Evolutionary conservation across 2,888 invertebrate genomes (phyloP).

Genomic region (Hartigia nigra): DNA sequence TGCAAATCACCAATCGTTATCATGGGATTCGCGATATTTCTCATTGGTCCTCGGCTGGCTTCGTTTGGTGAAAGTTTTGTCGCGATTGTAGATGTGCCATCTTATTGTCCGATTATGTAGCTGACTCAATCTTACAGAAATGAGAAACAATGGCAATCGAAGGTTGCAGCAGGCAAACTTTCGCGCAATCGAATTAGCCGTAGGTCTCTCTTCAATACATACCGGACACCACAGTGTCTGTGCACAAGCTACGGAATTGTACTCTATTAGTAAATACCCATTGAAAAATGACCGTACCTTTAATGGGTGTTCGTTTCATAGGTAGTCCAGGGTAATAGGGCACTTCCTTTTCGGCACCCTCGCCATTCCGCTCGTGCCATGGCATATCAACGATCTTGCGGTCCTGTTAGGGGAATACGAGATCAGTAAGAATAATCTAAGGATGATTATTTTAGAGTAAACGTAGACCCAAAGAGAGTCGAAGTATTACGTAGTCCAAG

Average conservation of each 20-base stretch:
- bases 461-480: background rate
- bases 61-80: background rate
- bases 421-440: conserved; percentile 20
- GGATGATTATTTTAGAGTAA: background rate
- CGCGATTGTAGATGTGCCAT: background rate
- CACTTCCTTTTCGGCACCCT: conserved; percentile 74
- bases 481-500: background rate
- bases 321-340: conserved; percentile 78
- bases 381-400: conserved; percentile 77
- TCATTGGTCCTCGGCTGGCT: background rate
- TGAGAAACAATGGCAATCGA: background rate
- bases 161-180: conserved; percentile 8
- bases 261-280: conserved; percentile 45
- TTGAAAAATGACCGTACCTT: conserved; percentile 69
- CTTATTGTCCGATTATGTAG: background rate
- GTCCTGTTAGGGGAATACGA: conserved; percentile 63
- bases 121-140: background rate
- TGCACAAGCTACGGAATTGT: conserved; percentile 65
- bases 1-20: background rate
- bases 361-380: conserved; percentile 75
- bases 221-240: conserved; percentile 56
- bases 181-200: conserved; percentile 24
- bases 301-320: conserved; percentile 83
- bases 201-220: conserved; percentile 62
- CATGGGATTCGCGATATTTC: background rate